phyloP scores from a whole-genome alignment of 2,113 vertebrate genomes.

The Clarias magur region DNA sequence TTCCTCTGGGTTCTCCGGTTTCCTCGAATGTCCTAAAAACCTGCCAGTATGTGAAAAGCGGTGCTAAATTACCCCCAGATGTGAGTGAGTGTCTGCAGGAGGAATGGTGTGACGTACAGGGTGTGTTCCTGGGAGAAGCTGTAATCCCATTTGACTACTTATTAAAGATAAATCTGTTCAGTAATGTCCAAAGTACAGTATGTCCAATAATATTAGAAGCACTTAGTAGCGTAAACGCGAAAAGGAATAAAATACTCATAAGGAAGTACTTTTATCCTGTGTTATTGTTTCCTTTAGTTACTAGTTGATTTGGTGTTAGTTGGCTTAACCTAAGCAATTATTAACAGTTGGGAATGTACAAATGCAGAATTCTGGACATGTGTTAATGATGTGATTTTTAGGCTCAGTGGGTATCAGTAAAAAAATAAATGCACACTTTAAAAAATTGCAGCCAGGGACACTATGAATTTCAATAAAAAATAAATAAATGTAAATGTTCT shows the following conservation, averaged over 20 bases:
- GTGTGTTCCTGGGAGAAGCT: background rate
- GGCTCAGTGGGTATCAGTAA: background rate
- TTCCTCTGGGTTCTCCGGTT: background rate
- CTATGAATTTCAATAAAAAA: background rate
- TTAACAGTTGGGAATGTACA: conserved; percentile 2
- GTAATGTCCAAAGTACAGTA: no score
- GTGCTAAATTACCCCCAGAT: background rate
- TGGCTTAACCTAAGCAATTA: background rate
- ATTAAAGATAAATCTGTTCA: background rate
- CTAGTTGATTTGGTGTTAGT: background rate
- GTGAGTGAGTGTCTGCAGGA: background rate
- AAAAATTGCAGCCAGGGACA: background rate
- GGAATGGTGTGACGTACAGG: background rate
- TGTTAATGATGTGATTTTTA: background rate
- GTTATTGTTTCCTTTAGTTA: background rate
- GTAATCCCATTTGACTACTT: background rate
- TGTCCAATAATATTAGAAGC: background rate
- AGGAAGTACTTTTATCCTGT: background rate
- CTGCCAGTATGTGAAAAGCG: background rate
- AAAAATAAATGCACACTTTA: background rate
- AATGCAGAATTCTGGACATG: background rate
- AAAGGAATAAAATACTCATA: background rate
- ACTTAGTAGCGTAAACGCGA: background rate
- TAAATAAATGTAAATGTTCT: background rate
- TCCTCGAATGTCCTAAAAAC: background rate